Evolutionary conservation across 1,140 invertebrate genomes (phyloP).

Genomic region (Drosophila asahinai): DNA sequence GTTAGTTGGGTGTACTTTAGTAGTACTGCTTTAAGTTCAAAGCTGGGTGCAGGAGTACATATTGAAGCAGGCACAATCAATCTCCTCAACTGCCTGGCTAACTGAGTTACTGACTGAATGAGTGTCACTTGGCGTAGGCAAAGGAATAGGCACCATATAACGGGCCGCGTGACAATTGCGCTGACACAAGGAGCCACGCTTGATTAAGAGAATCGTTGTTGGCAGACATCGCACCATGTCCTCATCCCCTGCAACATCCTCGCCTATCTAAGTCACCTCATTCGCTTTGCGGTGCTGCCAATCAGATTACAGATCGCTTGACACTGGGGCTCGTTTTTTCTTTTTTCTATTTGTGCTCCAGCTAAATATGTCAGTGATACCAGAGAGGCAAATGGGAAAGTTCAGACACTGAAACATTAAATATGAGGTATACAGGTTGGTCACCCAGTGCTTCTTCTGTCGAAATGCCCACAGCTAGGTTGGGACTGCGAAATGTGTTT

Average conservation of each 20-base stretch:
- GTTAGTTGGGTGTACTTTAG: constrained; percentile 20
- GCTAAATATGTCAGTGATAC: constrained; percentile 68
- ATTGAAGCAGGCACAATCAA: constrained; percentile 72
- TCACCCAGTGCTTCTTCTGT: constrained; percentile 36
- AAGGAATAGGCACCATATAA: constrained; percentile 39
- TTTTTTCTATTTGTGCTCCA: constrained; percentile 25
- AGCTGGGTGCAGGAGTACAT: constrained; percentile 39
- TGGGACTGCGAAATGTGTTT: constrained; percentile 33
- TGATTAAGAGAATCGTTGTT: constrained; percentile 73
- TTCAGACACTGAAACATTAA: constrained; percentile 36
- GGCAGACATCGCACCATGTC: constrained; percentile 52
- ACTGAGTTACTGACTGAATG: constrained; percentile 19
- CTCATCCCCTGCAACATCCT: background rate
- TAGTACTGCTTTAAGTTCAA: constrained; percentile 12
- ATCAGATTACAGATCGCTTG: constrained; percentile 76
- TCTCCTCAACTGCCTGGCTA: constrained; percentile 58
- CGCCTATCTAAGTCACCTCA: constrained; percentile 3
- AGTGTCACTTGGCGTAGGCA: constrained; percentile 20
- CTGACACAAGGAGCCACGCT: constrained; percentile 76
- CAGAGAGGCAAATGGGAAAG: constrained; percentile 41
- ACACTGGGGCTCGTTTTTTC: constrained; percentile 9
- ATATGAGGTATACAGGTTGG: constrained; percentile 63
- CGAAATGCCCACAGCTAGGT: constrained; percentile 48
- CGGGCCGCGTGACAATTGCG: constrained; percentile 47
- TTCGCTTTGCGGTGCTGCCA: constrained; percentile 67